Conservation (phyloP, 2,888 invertebrate genomes). For the Heliconius charithonia region DNA sequence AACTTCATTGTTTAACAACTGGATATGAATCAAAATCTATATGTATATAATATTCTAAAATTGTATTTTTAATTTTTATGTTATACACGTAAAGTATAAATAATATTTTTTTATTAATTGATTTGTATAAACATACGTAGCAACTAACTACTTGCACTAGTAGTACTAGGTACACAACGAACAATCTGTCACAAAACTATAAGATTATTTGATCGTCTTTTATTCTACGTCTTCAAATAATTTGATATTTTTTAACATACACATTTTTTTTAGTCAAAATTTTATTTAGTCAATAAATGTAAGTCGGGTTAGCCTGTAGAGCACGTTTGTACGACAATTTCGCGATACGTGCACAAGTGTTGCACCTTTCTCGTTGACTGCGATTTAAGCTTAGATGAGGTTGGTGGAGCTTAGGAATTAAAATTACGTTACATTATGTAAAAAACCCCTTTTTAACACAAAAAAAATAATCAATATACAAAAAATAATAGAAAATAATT, state of each 20-base stretch:
- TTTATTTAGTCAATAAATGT: background rate
- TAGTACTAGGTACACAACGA: background rate
- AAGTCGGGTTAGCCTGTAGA: background rate
- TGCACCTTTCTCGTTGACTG: conserved; percentile 65
- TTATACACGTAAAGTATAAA: background rate
- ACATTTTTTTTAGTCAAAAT: background rate
- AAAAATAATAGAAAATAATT: background rate
- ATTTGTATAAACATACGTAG: background rate
- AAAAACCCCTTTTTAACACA: too few species aligned
- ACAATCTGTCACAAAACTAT: background rate
- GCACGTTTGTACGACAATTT: background rate
- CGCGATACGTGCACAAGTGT: conserved; percentile 59
- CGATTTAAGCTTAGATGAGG: conserved; percentile 59
- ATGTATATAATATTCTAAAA: background rate
- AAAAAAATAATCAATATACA: background rate
- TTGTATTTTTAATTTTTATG: background rate
- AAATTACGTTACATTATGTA: background rate
- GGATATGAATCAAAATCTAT: background rate
- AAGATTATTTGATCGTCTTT: background rate
- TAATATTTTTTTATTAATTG: background rate
- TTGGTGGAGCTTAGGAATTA: background rate
- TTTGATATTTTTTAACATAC: background rate
- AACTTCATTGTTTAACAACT: conserved; percentile 8
- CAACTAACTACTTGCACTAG: background rate
- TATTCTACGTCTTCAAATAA: too few species aligned